Percentiles rank a stretch among this genome's conserved stretches.
Conservation (phyloP, 2,888 invertebrate genomes). For the Hypercompe scribonia region DNA sequence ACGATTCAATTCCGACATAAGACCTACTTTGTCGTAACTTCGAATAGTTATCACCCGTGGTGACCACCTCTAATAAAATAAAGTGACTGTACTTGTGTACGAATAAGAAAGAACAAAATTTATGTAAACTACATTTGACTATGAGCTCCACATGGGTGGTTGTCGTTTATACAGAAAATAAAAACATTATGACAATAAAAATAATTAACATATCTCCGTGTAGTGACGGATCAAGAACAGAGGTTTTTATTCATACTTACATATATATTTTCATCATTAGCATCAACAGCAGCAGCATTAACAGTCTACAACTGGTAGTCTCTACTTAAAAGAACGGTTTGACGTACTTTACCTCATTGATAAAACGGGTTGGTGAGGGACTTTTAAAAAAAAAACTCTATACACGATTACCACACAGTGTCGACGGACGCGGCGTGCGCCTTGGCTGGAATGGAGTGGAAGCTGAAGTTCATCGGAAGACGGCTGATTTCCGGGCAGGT, state of each 20-base stretch:
- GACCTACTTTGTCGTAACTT: not conserved
- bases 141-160: not conserved
- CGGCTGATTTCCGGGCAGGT: too few species aligned
- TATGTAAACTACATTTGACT: not conserved
- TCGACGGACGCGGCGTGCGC: too few species aligned
- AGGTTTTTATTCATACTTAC: not conserved
- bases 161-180: not conserved
- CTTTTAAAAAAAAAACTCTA: too few species aligned
- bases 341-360: too few species aligned
- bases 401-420: too few species aligned
- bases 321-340: too few species aligned
- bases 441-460: too few species aligned
- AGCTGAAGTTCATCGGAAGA: too few species aligned
- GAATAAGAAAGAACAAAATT: not conserved
- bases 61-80: not conserved
- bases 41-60: not conserved
- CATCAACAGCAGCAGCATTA: too few species aligned
- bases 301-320: too few species aligned
- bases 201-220: not conserved
- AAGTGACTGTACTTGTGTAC: not conserved
- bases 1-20: conserved; percentile 1
- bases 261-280: not conserved
- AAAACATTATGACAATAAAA: not conserved
- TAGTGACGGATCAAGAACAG: too few species aligned
- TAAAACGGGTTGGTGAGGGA: too few species aligned